Conservation (phyloP, 2,113 vertebrate species). For the Clarias macrocephalus region DNA sequence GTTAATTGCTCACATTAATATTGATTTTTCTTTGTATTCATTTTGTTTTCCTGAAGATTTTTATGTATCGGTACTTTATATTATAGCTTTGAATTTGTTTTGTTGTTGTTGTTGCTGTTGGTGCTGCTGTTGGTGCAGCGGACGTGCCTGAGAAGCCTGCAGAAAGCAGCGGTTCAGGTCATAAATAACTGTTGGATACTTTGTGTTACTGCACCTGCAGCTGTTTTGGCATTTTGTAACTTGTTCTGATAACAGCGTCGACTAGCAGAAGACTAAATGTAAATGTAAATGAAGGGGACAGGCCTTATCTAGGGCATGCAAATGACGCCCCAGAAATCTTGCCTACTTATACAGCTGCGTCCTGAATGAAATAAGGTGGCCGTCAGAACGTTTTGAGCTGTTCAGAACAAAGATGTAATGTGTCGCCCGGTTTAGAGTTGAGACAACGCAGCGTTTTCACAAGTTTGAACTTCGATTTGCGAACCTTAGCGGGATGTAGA, state of each 20-base stretch:
- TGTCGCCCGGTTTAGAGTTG: background rate
- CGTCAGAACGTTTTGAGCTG: background rate
- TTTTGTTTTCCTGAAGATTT: background rate
- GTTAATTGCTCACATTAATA: background rate
- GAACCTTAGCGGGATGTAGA: background rate
- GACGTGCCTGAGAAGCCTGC: background rate
- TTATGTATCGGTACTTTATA: background rate
- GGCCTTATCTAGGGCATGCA: constrained; percentile 10
- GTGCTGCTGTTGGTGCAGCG: background rate
- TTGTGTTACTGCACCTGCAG: background rate
- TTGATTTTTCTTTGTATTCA: background rate
- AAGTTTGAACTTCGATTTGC: background rate
- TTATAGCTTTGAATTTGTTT: background rate
- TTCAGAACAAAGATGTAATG: background rate
- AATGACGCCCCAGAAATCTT: background rate
- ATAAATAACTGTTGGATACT: background rate
- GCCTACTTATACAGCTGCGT: constrained; percentile 15
- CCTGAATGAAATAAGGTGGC: background rate
- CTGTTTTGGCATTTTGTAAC: constrained; percentile 1
- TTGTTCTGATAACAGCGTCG: background rate
- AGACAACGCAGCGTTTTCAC: background rate
- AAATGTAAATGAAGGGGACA: background rate
- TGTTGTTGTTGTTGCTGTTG: background rate
- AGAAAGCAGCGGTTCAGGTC: background rate
- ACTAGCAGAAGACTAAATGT: background rate